Evolutionary conservation across 2,888 invertebrate species (phyloP).

Genomic region (Eucriotettix oculatus): DNA sequence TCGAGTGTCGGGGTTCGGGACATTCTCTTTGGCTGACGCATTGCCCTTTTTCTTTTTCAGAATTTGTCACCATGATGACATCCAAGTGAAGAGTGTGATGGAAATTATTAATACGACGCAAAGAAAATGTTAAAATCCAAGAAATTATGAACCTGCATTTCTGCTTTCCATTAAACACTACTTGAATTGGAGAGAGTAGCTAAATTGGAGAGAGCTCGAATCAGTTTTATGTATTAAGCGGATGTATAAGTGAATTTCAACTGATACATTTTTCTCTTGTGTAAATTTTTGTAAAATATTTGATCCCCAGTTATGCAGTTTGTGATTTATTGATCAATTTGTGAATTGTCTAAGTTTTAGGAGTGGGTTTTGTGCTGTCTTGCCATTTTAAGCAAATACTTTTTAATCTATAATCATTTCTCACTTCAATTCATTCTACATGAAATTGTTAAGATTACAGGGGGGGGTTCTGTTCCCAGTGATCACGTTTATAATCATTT

Average conservation of each 20-base stretch:
- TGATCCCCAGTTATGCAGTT: slow-evolving; percentile 12
- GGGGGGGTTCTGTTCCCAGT: too few relatives aligned
- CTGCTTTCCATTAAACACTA: slow-evolving; percentile 18
- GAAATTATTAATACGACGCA: slow-evolving; percentile 2
- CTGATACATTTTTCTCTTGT: slow-evolving; percentile 10
- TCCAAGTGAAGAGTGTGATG: slow-evolving; percentile 61
- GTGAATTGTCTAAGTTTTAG: slow-evolving; percentile 14
- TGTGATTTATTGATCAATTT: slow-evolving; percentile 15
- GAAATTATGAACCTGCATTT: slow-evolving; percentile 18
- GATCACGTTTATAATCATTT: too few relatives aligned
- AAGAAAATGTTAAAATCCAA: slow-evolving; percentile 14
- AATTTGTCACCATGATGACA: slow-evolving; percentile 98
- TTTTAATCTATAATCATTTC: neutral
- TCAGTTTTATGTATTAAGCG: slow-evolving; percentile 15
- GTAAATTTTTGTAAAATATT: slow-evolving; percentile 13
- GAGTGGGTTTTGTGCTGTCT: slow-evolving; percentile 15
- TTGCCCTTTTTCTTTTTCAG: slow-evolving; percentile 38
- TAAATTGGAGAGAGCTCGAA: slow-evolving; percentile 15
- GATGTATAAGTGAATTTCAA: slow-evolving; percentile 13
- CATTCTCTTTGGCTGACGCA: slow-evolving; percentile 2
- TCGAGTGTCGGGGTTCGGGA: too few relatives aligned
- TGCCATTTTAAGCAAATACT: slow-evolving; percentile 7
- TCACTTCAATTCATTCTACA: neutral
- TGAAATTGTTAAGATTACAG: slow-evolving; percentile 1
- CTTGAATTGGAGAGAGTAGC: slow-evolving; percentile 17